Percentiles rank a stretch among this genome's conserved stretches.
Evolutionary conservation across 2,113 vertebrate species (phyloP).

Genomic region (Nothobranchius furzeri): DNA sequence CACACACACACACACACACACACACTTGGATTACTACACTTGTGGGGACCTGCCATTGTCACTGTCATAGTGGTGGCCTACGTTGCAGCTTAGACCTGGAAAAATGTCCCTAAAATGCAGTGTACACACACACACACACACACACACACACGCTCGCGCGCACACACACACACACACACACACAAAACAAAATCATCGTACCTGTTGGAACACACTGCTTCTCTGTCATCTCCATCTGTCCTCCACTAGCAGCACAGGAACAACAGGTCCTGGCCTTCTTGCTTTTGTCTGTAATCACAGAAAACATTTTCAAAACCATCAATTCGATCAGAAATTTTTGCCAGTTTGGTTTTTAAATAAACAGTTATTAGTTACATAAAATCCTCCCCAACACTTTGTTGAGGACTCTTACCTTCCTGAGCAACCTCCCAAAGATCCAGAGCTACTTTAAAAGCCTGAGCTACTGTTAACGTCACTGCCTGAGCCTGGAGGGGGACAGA

Average conservation of each 20-base stretch:
- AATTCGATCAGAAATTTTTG: background rate
- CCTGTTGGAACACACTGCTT: conserved; percentile 61
- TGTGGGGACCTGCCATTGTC: too few species aligned
- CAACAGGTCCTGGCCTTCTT: conserved; percentile 75
- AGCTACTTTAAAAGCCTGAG: conserved; percentile 91
- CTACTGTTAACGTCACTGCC: conserved; percentile 89
- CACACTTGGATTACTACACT: background rate
- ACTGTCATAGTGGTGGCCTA: too few species aligned
- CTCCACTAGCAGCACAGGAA: conserved; percentile 62
- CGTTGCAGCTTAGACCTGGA: too few species aligned
- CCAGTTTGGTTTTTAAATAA: background rate
- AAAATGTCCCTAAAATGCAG: too few species aligned
- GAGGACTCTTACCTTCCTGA: conserved; percentile 81
- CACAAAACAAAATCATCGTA: conserved; percentile 1
- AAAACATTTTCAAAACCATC: background rate
- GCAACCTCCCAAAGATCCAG: conserved; percentile 89
- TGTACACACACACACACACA: background rate
- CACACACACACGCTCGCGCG: background rate
- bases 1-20: background rate
- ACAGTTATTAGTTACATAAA: too few species aligned
- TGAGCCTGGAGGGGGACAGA: conserved; percentile 79
- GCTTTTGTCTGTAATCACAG: conserved; percentile 72
- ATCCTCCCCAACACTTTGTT: background rate
- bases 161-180: background rate
- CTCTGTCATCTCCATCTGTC: conserved; percentile 41